Evolutionary conservation across 1,140 invertebrate genomes (phyloP).

Genomic region (Carposina sasakii): DNA sequence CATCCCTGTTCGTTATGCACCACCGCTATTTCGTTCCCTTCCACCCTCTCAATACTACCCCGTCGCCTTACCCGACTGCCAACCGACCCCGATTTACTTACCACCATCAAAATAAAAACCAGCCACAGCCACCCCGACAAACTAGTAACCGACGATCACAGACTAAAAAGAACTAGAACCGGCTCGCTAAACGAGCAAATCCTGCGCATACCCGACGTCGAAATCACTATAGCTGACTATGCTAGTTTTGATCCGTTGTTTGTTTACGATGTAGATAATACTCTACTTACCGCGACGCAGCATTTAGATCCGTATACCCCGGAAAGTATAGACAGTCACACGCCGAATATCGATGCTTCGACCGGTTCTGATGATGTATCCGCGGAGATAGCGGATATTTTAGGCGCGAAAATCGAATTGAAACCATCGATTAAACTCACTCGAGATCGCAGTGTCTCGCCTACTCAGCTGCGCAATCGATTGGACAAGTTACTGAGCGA

Average conservation of each 20-base stretch:
- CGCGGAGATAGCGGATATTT: conserved; percentile 30
- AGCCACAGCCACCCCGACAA: conserved; percentile 31
- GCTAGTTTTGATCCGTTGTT: conserved; percentile 62
- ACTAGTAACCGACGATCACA: conserved; percentile 42
- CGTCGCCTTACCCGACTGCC: conserved; percentile 34
- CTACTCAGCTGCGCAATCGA: conserved; percentile 69
- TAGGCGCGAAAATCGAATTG: conserved; percentile 24
- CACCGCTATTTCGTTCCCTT: conserved; percentile 67
- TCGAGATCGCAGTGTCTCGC: conserved; percentile 72
- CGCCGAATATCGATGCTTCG: conserved; percentile 74
- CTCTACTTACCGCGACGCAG: conserved; percentile 55
- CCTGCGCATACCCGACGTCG: conserved; percentile 61
- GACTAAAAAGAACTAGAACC: conserved; percentile 45
- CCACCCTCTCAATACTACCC: conserved; percentile 49
- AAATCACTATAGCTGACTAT: conserved; percentile 72
- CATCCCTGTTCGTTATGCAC: conserved; percentile 48
- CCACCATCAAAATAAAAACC: conserved; percentile 48
- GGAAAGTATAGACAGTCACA: conserved; percentile 83
- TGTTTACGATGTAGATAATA: conserved; percentile 72
- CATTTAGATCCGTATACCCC: conserved; percentile 83
- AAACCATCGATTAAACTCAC: conserved; percentile 33
- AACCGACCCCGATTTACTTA: conserved; percentile 50
- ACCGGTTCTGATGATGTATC: conserved; percentile 42
- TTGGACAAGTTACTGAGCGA: conserved; percentile 47
- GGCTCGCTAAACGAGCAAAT: conserved; percentile 53